Conservation (phyloP, 2,113 vertebrate genomes). For the Solea solea region DNA sequence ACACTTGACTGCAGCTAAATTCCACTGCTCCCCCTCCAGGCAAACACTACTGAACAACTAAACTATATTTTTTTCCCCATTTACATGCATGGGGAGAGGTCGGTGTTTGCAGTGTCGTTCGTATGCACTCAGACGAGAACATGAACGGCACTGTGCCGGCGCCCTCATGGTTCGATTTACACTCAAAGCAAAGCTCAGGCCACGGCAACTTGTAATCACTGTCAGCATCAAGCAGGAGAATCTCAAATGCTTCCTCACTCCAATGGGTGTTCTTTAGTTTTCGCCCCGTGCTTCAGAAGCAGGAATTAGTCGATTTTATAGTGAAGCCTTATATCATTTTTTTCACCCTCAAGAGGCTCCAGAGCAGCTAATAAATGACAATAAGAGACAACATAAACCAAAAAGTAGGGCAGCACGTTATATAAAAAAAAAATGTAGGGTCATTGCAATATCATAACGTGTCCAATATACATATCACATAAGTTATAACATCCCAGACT, state of each 20-base stretch:
- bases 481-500: no score
- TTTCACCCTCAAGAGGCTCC: no score
- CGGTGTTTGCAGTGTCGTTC: constrained; percentile 29
- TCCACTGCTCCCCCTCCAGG: constrained; percentile 52
- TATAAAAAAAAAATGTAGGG: no score
- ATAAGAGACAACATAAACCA: no score
- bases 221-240: constrained; percentile 25
- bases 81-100: constrained; percentile 57
- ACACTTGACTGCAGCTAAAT: constrained; percentile 66
- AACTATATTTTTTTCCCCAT: constrained; percentile 60
- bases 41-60: constrained; percentile 46
- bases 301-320: constrained; percentile 11
- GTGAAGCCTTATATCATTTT: neutral
- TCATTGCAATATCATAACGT: no score
- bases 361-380: no score
- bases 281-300: neutral
- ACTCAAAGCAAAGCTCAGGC: neutral
- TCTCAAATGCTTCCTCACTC: constrained; percentile 10
- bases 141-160: no score
- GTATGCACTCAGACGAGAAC: constrained; percentile 20
- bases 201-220: constrained; percentile 37
- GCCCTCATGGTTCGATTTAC: constrained; percentile 16
- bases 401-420: no score
- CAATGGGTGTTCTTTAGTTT: neutral
- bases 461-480: no score